Evolutionary conservation across 1,140 invertebrate species (phyloP), one percentile per base, ranked within the genome.

Genomic region (Neodiprion lecontei): DNA sequence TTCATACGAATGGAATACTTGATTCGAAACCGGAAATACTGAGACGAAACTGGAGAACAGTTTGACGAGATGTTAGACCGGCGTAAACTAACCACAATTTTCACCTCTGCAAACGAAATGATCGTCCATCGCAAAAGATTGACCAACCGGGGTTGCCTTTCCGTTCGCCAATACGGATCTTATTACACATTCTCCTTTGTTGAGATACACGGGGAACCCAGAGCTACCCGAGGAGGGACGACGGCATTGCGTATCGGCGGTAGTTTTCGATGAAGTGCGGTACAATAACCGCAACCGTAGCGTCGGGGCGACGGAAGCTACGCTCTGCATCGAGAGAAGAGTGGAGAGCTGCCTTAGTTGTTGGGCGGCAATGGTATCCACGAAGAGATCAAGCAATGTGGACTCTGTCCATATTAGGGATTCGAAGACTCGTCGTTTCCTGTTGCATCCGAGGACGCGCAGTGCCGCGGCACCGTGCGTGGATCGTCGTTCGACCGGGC

Each of bases 321-420:
- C 72, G 47, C 40, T 9, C 48, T 72, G 28, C 14, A 28, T 40
- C 28, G 17, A 23, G 17, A 65, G 61, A 65, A 65, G 12, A 69
- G 21, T 69, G 17, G 67, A 40, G 28, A 47, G 40, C 40, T 11
- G 67, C 17, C 21, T 69, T 61, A 61, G 53, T 17, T 61, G 53
- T 61, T 61, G 53, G 28, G 28, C 53, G 53, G 53, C 53, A 17
- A 17, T 61, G 76, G 75, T 81, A 82, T 81, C 78, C 78, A 49
- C 50, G 28, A 76, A 77, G 74, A 78, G 76, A 75, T 82, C 81
- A 79, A 82, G 78, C 78, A 85, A 83, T 82, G 83, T 79, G 78
- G 80, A 82, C 79, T 80, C 83, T 78, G 71, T 75, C 83, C 83
- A 82, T 85, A 85, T 84, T 85, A 82, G 83, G 83, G 75, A 61